Evolutionary conservation across 2,888 invertebrate genomes (phyloP), one percentile per base, ranked within the genome.

Genomic region (Rambutsinella grinnellia): DNA sequence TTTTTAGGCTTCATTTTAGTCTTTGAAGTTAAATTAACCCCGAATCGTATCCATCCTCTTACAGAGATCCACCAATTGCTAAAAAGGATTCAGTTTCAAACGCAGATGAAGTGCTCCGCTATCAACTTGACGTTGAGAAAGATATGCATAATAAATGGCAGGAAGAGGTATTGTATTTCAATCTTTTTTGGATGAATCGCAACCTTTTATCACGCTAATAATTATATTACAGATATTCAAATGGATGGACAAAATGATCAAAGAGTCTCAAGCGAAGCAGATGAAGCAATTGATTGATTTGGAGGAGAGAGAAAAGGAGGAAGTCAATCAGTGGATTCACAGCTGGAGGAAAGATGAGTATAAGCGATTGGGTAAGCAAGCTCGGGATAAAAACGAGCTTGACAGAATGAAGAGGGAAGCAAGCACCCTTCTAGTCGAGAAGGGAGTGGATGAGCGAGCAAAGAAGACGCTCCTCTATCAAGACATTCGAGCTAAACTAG

Each of bases 371-470:
- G 92, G 93, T 24, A 94, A 95, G 86, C 93, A 93, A 76, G 95
- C 96, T 86, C 91, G 93, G 83, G 96, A 97, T 87, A 93, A 96
- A 84, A 96, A 88, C 80, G 97, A 97, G 86, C 90, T 97, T 84
- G 92, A 93, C 79, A 87, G 94, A 85, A 93, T 94, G 87, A 95
- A 95, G 87, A 88, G 96, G 85, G 93, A 96, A 89, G 94, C 96
- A 2, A 90, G 90, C 58, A 90, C 90, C 77, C 90, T 92, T 84
- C 92, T 96, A 6, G 96, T 97, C 80, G 94, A 94, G 85, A 92
- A 94, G 79, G 97, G 96, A 51, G 97, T 97, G 61, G 92, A 93
- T 78, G 97, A 97, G 87, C 91, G 96, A 75, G 93, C 94, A 83
- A 91, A 91, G 84, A 92, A 92, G 74, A 68, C 76, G 23, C 75